Evolutionary conservation across 1,140 invertebrate species (phyloP).

Genomic region (Melanaphis sacchari): DNA sequence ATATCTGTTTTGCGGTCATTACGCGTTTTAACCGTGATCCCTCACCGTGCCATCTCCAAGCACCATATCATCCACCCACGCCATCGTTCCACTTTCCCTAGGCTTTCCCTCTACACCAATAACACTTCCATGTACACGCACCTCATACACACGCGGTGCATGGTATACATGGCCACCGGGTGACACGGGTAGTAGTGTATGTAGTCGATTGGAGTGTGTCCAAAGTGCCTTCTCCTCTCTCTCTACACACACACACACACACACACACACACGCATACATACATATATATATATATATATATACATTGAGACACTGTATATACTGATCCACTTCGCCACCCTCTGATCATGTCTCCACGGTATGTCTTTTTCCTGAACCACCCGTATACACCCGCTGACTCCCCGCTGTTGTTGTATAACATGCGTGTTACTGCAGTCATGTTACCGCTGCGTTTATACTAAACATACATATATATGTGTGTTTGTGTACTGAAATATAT

Average conservation of each 20-base stretch:
- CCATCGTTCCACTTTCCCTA: background rate
- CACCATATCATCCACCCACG: background rate
- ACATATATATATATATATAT: background rate
- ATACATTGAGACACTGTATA: background rate
- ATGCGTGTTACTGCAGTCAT: background rate
- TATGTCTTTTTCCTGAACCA: background rate
- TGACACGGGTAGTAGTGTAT: background rate
- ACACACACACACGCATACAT: background rate
- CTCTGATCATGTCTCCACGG: background rate
- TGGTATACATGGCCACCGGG: background rate
- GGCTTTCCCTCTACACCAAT: background rate
- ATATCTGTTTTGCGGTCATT: background rate
- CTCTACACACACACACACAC: background rate
- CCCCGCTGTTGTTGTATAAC: background rate
- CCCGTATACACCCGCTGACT: background rate
- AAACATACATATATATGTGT: background rate
- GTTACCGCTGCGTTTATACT: background rate
- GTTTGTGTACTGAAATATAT: no score
- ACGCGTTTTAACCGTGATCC: conserved; percentile 1
- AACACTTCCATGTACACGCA: background rate
- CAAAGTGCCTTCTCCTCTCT: background rate
- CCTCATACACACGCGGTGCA: background rate
- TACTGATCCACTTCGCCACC: background rate
- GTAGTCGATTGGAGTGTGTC: conserved; percentile 35
- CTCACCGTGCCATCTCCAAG: background rate